A percentile compares a stretch with the other conserved stretches of the same genome.
Conservation (phyloP, 2,797 vertebrate species). For the Sus cebifrons region DNA sequence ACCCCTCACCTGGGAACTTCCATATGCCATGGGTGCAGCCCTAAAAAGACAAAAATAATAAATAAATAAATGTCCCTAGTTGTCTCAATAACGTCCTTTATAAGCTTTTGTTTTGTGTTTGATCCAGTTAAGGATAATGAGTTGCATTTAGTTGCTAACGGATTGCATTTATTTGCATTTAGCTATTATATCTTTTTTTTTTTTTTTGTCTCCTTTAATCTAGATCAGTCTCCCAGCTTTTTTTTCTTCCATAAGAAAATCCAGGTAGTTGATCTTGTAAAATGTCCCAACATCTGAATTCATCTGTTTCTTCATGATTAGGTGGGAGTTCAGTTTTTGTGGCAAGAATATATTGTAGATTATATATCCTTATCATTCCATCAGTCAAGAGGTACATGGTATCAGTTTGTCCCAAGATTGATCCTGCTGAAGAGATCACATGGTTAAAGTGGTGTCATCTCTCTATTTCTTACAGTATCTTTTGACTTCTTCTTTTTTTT, state of each 20-base stretch:
- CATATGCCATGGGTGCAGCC: no score
- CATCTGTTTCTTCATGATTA: conserved; percentile 49
- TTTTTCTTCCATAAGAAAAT: conserved; percentile 9
- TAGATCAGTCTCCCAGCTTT: not conserved
- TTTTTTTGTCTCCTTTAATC: conserved; percentile 35
- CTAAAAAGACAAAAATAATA: no score
- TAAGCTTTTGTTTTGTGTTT: not conserved
- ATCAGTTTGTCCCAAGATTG: not conserved
- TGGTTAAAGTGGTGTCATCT: not conserved
- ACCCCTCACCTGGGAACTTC: no score
- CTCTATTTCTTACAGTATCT: not conserved
- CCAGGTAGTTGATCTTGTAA: conserved; percentile 40
- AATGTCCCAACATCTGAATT: conserved; percentile 17
- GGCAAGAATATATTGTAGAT: not conserved
- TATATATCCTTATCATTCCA: not conserved
- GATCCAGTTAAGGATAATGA: not conserved
- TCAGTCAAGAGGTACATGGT: not conserved
- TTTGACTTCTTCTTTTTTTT: no score
- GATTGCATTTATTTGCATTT: no score
- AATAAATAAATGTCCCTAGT: not conserved
- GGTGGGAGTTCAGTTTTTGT: not conserved
- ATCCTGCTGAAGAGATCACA: not conserved
- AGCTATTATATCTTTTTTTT: not conserved
- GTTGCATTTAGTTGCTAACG: not conserved
- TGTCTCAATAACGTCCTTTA: not conserved